These are phyloP conservation scores for Agrotis puta DNA, from an alignment of 2,888 invertebrate genomes.

Conservation along the genomic window DNA sequence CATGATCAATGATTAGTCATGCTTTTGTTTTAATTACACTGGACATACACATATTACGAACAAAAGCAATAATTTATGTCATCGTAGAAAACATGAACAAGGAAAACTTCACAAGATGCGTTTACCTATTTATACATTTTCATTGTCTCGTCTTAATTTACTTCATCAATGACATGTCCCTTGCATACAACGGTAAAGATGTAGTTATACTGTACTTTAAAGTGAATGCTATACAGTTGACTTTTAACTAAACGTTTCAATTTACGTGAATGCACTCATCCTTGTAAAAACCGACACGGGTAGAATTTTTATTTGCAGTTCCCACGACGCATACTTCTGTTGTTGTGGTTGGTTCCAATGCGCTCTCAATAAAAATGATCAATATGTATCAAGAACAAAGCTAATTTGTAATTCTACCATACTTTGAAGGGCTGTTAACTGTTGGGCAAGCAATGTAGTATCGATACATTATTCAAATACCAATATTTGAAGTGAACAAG, in stretches of 20 bases:
- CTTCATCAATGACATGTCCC: constrained; percentile 16
- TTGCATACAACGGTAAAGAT: neutral
- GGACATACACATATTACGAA: constrained; percentile 38
- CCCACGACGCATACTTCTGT: constrained; percentile 34
- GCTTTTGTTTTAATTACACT: constrained; percentile 57
- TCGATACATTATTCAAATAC: neutral
- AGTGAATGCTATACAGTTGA: neutral
- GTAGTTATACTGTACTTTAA: constrained; percentile 4
- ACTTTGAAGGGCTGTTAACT: constrained; percentile 9
- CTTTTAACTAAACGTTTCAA: constrained; percentile 13
- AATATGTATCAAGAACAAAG: constrained; percentile 26
- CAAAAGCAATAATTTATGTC: constrained; percentile 54
- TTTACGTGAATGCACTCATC: constrained; percentile 38
- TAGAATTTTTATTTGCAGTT: constrained; percentile 51
- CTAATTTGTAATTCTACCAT: constrained; percentile 16
- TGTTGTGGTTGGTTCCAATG: constrained; percentile 8
- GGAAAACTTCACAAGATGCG: constrained; percentile 48
- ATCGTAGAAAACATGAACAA: constrained; percentile 49
- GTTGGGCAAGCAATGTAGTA: neutral
- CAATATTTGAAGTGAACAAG: neutral
- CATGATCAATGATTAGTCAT: constrained; percentile 47
- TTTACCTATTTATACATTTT: constrained; percentile 18
- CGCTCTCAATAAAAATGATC: constrained; percentile 36
- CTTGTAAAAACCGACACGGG: constrained; percentile 35
- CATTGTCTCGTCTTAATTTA: constrained; percentile 30